phyloP scores from a whole-genome alignment of 92 coral and sea anemone genomes.

The Epizoanthus rinbou region DNA sequence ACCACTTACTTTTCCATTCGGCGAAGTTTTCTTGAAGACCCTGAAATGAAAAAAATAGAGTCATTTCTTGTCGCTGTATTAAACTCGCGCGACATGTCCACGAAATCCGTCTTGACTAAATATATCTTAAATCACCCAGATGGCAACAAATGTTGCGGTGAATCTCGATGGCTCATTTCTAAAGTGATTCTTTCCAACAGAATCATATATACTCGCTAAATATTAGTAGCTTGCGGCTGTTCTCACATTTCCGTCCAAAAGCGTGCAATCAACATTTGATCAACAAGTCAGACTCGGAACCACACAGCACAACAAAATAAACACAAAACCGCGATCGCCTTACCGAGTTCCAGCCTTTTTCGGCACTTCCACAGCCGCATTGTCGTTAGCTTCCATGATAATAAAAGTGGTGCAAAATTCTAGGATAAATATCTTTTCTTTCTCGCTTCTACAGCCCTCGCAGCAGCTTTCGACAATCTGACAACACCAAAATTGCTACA shows the following conservation, averaged over 20 bases:
- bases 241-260: neutral
- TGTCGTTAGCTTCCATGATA: conserved; percentile 29
- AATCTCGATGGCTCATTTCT: neutral
- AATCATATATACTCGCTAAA: neutral
- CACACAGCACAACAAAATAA: conserved; percentile 17
- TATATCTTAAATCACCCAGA: too few species aligned
- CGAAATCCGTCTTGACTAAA: too few species aligned
- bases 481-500: conserved; percentile 25
- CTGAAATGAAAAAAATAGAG: conserved; percentile 59
- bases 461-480: neutral
- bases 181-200: neutral
- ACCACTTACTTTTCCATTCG: conserved; percentile 88
- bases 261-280: conserved; percentile 10
- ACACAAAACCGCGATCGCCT: conserved; percentile 22
- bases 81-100: neutral
- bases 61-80: conserved; percentile 9
- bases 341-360: conserved; percentile 89
- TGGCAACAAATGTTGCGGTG: too few species aligned
- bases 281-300: conserved; percentile 23
- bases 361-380: conserved; percentile 60
- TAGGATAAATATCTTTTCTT: neutral
- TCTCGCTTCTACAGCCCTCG: neutral
- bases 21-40: conserved; percentile 97
- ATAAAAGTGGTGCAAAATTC: neutral
- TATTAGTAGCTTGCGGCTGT: neutral